These are phyloP conservation scores for Hippocampus kuda DNA, from an alignment of 2,797 vertebrate species.

Conservation along the genomic window DNA sequence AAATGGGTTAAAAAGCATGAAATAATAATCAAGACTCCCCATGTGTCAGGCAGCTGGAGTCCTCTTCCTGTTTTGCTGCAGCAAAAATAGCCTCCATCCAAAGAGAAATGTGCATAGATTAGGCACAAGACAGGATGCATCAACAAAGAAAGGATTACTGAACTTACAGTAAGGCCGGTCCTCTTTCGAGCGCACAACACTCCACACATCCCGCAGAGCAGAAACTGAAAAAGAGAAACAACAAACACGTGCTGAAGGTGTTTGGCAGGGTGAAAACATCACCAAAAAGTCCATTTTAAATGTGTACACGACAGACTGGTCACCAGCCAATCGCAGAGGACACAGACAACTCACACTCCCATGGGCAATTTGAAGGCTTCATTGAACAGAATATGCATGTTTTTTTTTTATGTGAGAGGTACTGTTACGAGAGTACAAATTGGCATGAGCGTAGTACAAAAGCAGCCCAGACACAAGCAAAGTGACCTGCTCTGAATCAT, in stretches of 20 bases:
- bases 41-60: neutral
- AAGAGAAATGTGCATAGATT: neutral
- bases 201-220: constrained; percentile 91
- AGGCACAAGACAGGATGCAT: neutral
- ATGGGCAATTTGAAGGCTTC: neutral
- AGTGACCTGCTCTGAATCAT: neutral
- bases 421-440: neutral
- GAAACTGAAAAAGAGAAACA: constrained; percentile 71
- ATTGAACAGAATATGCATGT: too few relatives aligned
- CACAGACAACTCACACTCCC: too few relatives aligned
- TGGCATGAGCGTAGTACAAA: neutral
- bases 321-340: too few relatives aligned
- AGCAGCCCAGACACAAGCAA: neutral
- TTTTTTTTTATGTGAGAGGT: too few relatives aligned
- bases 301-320: too few relatives aligned
- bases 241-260: constrained; percentile 5
- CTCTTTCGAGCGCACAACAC: constrained; percentile 93
- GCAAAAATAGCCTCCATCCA: neutral
- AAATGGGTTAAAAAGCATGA: constrained; percentile 6
- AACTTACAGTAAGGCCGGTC: constrained; percentile 89
- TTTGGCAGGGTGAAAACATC: neutral
- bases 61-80: constrained; percentile 2
- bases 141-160: neutral
- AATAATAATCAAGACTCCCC: constrained; percentile 9
- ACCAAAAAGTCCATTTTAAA: neutral